phyloP scores from a whole-genome alignment of 2,888 invertebrate genomes.

The Zhengitettix transpicula region DNA sequence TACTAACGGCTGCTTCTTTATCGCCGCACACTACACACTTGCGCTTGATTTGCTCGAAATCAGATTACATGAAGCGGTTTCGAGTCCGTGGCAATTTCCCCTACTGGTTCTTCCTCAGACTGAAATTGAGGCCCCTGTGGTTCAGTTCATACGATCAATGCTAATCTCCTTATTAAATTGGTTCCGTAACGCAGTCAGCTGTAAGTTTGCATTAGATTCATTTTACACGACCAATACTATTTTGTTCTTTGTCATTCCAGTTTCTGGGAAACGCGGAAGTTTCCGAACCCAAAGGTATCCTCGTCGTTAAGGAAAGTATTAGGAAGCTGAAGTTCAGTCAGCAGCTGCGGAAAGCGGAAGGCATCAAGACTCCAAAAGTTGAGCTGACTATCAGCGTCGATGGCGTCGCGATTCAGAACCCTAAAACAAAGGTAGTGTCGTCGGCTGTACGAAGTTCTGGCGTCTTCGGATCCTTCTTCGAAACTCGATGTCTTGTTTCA shows the following conservation, averaged over 20 bases:
- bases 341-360: conserved; percentile 79
- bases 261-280: conserved; percentile 91
- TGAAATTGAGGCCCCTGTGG: too few relatives aligned
- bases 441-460: neutral
- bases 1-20: too few relatives aligned
- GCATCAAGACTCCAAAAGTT: conserved; percentile 76
- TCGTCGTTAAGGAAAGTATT: conserved; percentile 94
- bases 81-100: too few relatives aligned
- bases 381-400: conserved; percentile 96
- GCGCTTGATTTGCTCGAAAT: too few relatives aligned
- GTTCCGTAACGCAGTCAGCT: neutral
- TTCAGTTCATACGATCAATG: neutral
- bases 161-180: neutral
- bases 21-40: too few relatives aligned
- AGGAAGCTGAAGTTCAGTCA: conserved; percentile 88
- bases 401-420: conserved; percentile 75
- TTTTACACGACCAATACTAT: neutral
- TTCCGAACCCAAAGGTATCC: conserved; percentile 92
- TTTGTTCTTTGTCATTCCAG: conserved; percentile 28
- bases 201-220: neutral
- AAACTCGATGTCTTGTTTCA: conserved; percentile 19
- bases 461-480: neutral
- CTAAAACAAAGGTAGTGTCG: conserved; percentile 32
- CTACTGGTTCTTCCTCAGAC: too few relatives aligned
- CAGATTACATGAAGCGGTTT: too few relatives aligned